Evolutionary conservation across 2,797 vertebrate genomes (phyloP).

Genomic region (Spheniscus humboldti): DNA sequence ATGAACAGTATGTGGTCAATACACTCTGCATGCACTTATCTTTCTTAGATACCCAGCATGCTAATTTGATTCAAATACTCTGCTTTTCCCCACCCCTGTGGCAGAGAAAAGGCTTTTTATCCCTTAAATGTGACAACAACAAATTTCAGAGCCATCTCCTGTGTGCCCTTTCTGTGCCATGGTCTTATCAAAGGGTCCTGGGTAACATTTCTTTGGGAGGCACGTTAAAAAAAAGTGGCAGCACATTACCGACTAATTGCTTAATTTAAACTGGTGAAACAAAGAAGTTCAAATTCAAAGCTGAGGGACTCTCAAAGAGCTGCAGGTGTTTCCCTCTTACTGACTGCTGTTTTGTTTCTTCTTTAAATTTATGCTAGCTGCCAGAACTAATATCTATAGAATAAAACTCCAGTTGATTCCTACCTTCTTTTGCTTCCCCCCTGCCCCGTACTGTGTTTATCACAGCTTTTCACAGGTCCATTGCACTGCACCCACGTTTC

Average conservation of each 20-base stretch:
- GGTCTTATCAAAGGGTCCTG: not conserved
- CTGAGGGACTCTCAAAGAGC: not conserved
- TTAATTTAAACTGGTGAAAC: not conserved
- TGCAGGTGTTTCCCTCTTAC: conserved; percentile 53
- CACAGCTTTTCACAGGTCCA: not conserved
- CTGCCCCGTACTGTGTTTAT: not conserved
- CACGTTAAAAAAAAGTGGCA: not conserved
- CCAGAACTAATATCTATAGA: not conserved
- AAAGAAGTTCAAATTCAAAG: not conserved
- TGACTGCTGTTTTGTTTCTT: not conserved
- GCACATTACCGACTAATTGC: not conserved
- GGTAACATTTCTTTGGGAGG: not conserved
- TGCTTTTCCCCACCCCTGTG: not conserved
- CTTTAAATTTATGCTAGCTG: not conserved
- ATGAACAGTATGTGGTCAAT: not conserved
- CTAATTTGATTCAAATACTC: not conserved
- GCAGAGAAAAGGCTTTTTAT: not conserved
- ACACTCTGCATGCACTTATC: not conserved
- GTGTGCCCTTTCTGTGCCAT: not conserved
- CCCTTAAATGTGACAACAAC: not conserved
- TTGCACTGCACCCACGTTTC: not conserved
- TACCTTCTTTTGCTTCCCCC: not conserved
- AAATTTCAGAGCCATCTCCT: not conserved
- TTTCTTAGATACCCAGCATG: not conserved
- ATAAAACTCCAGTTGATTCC: not conserved